Conservation (phyloP, 2,113 vertebrate species). For the Hyperoodon ampullatus region DNA sequence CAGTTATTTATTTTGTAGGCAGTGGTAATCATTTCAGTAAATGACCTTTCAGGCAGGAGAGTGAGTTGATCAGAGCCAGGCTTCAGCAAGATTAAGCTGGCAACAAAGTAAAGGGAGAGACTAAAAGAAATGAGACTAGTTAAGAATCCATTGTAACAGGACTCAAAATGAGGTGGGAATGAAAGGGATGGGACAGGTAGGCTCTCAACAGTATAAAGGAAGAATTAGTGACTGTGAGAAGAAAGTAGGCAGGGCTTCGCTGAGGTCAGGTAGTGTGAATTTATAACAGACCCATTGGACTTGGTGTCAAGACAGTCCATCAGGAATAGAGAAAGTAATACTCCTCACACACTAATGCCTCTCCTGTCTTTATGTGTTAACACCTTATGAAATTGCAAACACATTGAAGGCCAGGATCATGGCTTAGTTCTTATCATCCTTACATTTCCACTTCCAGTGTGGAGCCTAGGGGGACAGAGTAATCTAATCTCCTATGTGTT, state of each 20-base stretch:
- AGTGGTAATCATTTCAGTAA: neutral
- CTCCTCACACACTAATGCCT: neutral
- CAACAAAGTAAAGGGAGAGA: neutral
- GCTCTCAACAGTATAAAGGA: neutral
- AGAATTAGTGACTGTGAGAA: neutral
- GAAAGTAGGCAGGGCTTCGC: neutral
- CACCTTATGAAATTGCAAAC: neutral
- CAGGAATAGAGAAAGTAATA: neutral
- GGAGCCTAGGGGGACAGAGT: neutral
- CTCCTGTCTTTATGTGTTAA: neutral
- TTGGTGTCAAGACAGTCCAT: neutral
- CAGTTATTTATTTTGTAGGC: neutral
- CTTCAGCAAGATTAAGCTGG: neutral
- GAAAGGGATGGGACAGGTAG: neutral
- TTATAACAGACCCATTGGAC: neutral
- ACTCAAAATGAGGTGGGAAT: neutral
- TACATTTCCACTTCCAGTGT: neutral
- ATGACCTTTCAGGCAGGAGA: neutral
- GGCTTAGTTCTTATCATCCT: neutral
- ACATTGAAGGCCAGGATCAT: neutral
- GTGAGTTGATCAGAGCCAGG: neutral
- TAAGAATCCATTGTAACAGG: neutral
- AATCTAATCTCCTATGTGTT: neutral
- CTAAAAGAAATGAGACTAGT: slow-evolving; percentile 17
- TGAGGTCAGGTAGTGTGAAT: neutral